A percentile compares a stretch with the other conserved stretches of the same genome.
These are phyloP conservation scores for Torymus tubicola DNA, from an alignment of 2,888 invertebrate genomes.

Conservation along the genomic window DNA sequence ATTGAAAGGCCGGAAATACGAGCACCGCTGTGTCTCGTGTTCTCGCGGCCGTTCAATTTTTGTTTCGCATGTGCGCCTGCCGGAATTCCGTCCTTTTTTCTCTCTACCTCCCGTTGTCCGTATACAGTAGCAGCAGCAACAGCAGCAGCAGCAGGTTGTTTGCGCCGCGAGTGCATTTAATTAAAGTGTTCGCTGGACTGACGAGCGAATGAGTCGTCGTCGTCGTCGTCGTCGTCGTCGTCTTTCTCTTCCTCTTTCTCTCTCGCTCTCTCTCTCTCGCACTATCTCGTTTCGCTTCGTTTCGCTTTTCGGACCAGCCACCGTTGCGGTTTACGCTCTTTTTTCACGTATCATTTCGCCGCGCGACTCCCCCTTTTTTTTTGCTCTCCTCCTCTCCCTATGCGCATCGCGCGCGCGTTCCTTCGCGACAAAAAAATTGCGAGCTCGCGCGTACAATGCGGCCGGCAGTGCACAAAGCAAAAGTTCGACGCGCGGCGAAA, in stretches of 20 bases:
- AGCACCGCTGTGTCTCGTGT: not conserved
- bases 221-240: no score
- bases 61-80: conserved; percentile 15
- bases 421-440: not conserved
- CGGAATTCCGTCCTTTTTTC: conserved; percentile 18
- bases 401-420: not conserved
- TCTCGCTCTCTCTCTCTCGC: not conserved
- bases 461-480: conserved; percentile 30
- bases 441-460: conserved; percentile 17
- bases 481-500: conserved; percentile 42
- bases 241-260: not conserved
- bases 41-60: conserved; percentile 34
- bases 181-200: conserved; percentile 42
- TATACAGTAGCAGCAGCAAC: no score
- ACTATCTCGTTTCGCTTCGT: conserved; percentile 9
- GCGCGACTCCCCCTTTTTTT: conserved; percentile 5
- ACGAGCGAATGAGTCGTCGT: conserved; percentile 34
- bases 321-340: conserved; percentile 28
- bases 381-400: no score
- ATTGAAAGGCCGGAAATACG: not conserved
- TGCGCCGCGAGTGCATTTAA: conserved; percentile 39
- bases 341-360: conserved; percentile 29
- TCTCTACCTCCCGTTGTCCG: not conserved
- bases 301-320: conserved; percentile 1
- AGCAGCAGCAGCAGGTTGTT: conserved; percentile 16